Base-by-base conservation (phyloP, 2,888 invertebrate genomes). In the Spilosoma lubricipeda region DNA sequence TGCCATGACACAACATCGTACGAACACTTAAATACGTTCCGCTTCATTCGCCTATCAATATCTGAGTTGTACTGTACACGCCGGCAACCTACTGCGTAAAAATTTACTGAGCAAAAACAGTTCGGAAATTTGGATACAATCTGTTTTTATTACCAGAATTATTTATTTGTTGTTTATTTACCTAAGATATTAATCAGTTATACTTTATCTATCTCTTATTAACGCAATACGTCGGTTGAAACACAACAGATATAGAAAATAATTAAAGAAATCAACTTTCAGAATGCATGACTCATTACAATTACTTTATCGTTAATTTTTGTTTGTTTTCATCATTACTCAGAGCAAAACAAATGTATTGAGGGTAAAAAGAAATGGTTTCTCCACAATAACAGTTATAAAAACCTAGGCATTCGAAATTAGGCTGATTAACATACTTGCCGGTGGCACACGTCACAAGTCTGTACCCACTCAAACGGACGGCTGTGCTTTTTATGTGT, bases 381-480 rank as follows among this genome's bases (percentile, higher is more conserved):
- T 56, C 84, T 80, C 74, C 70, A 36, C 81, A 76, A 79, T 73
- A 73, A 70, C 67, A 76, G 76, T 72, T 85, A 85, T 81, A 80
- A 52, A 86, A 89, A 70, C 83, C 86, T 88, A 89, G 89, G 74
- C 82, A 77, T 86, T 88, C 77, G 66, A 80, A 82, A 85, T 85
- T 80, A 81, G 67, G 63, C 84, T 81, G 82, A 87, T 89, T 87
- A 82, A 70, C 85, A 84, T 86, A 85, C 80, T 70, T 87, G 81
- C 73, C 84, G 66, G 86, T 79, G 77, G 82, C 89, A 84, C 78
- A 72, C 81, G 84, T 81, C 86, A 81, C 67, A n/a, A 59, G 48
- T 42, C 69, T 65, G 70, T 56, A 11, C 7, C 18, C 13, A 59
- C 56, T 36, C 66, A 67, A 59, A 36, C 27, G 65, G 66, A 11